phyloP scores from a whole-genome alignment of 92 coral and sea anemone species.

The Phenganax stokvisi region DNA sequence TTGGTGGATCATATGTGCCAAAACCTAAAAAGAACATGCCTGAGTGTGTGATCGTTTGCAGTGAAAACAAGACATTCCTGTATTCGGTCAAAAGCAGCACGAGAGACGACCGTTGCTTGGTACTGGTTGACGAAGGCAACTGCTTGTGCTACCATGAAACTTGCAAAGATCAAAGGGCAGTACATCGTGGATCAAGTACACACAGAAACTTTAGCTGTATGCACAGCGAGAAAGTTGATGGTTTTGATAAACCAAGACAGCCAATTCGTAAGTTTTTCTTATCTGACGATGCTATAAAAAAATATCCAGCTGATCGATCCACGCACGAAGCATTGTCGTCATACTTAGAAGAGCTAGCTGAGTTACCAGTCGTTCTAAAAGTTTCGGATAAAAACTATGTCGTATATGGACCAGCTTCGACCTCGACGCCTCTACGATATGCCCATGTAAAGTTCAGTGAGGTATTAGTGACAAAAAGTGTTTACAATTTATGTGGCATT shows the following conservation, averaged over 20 bases:
- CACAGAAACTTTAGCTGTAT: slow-evolving; percentile 27
- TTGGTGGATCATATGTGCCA: slow-evolving; percentile 41
- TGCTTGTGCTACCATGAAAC: slow-evolving; percentile 22
- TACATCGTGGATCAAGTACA: slow-evolving; percentile 1
- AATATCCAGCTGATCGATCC: slow-evolving; percentile 23
- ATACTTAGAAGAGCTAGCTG: slow-evolving; percentile 10
- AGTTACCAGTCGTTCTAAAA: slow-evolving; percentile 18
- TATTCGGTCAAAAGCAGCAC: slow-evolving; percentile 39
- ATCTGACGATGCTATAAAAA: not conserved
- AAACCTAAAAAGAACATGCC: slow-evolving; percentile 26
- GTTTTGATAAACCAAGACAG: slow-evolving; percentile 1
- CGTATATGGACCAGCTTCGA: slow-evolving; percentile 29
- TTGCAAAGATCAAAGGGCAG: slow-evolving; percentile 12
- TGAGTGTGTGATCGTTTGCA: slow-evolving; percentile 40
- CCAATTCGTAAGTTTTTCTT: slow-evolving; percentile 17
- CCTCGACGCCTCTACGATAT: slow-evolving; percentile 29
- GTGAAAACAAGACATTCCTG: slow-evolving; percentile 18
- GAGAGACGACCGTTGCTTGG: slow-evolving; percentile 43
- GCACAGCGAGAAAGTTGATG: slow-evolving; percentile 32
- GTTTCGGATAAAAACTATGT: slow-evolving; percentile 34
- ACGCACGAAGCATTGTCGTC: slow-evolving; percentile 3
- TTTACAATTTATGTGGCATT: no score
- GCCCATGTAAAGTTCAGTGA: slow-evolving; percentile 16
- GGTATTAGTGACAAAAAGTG: not conserved
- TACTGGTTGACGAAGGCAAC: not conserved